Base-by-base conservation (phyloP, 1,140 invertebrate species). In the Brachionus sp. region DNA sequence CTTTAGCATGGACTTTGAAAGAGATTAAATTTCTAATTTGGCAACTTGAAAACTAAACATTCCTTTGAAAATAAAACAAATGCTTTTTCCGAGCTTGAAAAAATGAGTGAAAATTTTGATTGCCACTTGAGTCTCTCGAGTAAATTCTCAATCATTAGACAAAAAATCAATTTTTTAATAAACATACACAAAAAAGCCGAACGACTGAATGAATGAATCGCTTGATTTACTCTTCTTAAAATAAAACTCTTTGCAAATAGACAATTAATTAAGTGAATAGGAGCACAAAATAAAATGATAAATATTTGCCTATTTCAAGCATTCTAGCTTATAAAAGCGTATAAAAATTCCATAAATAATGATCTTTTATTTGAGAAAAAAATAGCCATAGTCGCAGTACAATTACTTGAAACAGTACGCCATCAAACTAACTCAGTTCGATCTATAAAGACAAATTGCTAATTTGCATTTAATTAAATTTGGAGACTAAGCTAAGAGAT, bases 391-490 rank as follows among this genome's bases (percentile, higher is more conserved):
- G 33, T 66, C 64, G 25, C 64, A 66, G 37, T 35, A 70, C 9
- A 70, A 70, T 70, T 70, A 42, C 37, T 39, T 70, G 35, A 70
- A 70, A 70, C 66, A 70, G 66, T 70, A 39, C 37, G 66, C 66
- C 37, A 70, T 35, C 33, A 66, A 33, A 33, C 64, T 39, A 33
- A 13, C 64, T 39, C 13, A 68, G 13, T 12, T 29, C 62, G 6
- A 25, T 12, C 23, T 13, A 23, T 1, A n/a, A n/a, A 62, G n/a
- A 70, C 66, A 70, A 70, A 70, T 23, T 42, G 19, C 66, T 70
- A 70, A 70, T 70, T 70, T 70, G 66, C 66, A 70, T 70, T 42
- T 70, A 70, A 70, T 70, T 42, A 70, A 70, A 39, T 57, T 57
- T 25, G 50, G 19, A 57, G 50, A 57, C 50, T 0, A 19, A 57